Evolutionary conservation across 2,113 vertebrate genomes (phyloP).

Genomic region (Atractosteus spatula): DNA sequence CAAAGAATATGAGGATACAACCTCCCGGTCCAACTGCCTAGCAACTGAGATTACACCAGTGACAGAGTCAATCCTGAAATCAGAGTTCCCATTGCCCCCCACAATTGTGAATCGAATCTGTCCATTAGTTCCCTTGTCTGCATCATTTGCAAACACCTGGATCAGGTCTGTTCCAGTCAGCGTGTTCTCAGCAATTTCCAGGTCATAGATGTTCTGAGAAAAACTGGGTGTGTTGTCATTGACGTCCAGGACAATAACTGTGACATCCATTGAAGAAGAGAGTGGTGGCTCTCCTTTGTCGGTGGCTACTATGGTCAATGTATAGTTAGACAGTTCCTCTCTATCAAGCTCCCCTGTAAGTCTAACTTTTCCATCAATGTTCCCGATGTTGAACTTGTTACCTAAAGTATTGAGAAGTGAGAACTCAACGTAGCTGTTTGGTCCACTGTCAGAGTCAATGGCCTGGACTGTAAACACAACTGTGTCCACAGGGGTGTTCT

Average conservation of each 20-base stretch:
- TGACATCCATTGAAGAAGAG: conserved; percentile 80
- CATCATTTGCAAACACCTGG: conserved; percentile 79
- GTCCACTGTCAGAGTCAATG: conserved; percentile 84
- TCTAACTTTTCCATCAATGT: conserved; percentile 80
- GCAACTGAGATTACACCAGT: conserved; percentile 86
- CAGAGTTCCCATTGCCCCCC: conserved; percentile 62
- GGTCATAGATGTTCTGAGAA: conserved; percentile 78
- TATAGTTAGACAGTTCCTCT: conserved; percentile 85
- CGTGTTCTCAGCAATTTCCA: conserved; percentile 82
- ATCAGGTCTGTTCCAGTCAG: conserved; percentile 83
- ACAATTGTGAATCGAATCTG: conserved; percentile 85
- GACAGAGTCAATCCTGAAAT: conserved; percentile 89
- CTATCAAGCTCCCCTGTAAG: conserved; percentile 86
- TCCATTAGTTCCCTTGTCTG: conserved; percentile 86
- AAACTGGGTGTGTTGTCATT: conserved; percentile 92
- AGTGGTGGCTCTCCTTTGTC: conserved; percentile 89
- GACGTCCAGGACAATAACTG: conserved; percentile 83
- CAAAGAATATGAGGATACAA: conserved; percentile 65
- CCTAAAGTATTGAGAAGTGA: conserved; percentile 67
- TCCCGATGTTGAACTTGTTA: conserved; percentile 83
- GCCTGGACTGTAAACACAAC: conserved; percentile 83
- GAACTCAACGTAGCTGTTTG: conserved; percentile 95
- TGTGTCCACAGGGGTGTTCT: conserved; percentile 87
- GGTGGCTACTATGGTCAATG: conserved; percentile 81
- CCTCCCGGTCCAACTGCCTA: conserved; percentile 85